These are phyloP conservation scores for Tolmerus cingulatus DNA, from an alignment of 2,888 invertebrate genomes.

Conservation along the genomic window DNA sequence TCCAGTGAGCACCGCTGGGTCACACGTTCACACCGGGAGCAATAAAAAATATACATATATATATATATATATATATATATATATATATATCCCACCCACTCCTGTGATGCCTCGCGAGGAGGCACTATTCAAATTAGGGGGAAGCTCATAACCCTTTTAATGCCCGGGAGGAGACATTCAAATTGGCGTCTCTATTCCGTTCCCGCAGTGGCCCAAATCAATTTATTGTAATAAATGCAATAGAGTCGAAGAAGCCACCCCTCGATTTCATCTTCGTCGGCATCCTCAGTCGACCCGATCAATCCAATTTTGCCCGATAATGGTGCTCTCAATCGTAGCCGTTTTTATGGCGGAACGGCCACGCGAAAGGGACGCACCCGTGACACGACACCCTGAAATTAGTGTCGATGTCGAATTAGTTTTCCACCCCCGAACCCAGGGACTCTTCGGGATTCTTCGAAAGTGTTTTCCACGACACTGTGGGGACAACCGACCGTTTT, in stretches of 20 bases:
- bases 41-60: too few species aligned
- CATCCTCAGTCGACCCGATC: background rate
- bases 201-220: background rate
- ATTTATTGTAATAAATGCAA: background rate
- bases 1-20: background rate
- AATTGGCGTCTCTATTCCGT: background rate
- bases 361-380: background rate
- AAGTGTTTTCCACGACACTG: background rate
- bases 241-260: background rate
- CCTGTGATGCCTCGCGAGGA: background rate
- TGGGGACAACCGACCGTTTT: background rate
- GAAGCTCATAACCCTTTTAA: background rate
- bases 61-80: too few species aligned
- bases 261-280: background rate
- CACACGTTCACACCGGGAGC: background rate
- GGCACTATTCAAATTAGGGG: background rate
- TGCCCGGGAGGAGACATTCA: background rate
- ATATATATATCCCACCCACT: background rate
- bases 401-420: constrained; percentile 12
- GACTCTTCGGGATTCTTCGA: background rate
- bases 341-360: background rate
- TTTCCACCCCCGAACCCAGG: background rate
- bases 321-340: background rate
- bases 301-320: background rate
- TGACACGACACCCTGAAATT: background rate